A percentile compares a stretch with the other conserved stretches of the same genome.
phyloP scores from a whole-genome alignment of 2,113 vertebrate species.

The Nipponia nippon region DNA sequence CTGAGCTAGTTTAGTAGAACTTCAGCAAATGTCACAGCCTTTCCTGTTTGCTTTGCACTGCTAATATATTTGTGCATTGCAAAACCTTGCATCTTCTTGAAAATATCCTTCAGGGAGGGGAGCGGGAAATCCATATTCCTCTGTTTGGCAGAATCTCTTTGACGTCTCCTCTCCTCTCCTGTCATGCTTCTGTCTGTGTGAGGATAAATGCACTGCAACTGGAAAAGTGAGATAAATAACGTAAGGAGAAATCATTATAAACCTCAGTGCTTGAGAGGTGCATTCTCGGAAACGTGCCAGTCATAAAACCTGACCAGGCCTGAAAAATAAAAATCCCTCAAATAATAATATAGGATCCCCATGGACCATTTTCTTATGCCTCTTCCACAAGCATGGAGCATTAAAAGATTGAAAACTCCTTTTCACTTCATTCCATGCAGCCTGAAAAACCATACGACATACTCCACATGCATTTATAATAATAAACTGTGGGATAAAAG shows the following conservation, averaged over 20 bases:
- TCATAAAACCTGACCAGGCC: conserved; percentile 55
- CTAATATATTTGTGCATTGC: conserved; percentile 1
- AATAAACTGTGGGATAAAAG: background rate
- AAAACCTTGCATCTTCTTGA: conserved; percentile 44
- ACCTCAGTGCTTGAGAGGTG: conserved; percentile 1
- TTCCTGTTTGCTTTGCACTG: conserved; percentile 19
- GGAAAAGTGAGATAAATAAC: conserved; percentile 65
- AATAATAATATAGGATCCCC: conserved; percentile 52
- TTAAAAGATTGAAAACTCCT: conserved; percentile 51
- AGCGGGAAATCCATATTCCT: conserved; percentile 31
- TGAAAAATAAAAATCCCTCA: conserved; percentile 56
- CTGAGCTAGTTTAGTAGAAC: background rate
- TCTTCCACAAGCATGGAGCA: conserved; percentile 37
- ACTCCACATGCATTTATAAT: background rate
- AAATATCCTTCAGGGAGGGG: conserved; percentile 12
- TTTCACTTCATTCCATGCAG: conserved; percentile 39
- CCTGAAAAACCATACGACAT: conserved; percentile 22
- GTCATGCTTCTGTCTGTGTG: conserved; percentile 37
- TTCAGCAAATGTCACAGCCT: conserved; percentile 23
- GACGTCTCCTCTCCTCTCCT: conserved; percentile 43
- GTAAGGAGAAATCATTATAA: conserved; percentile 59
- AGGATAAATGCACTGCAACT: conserved; percentile 63
- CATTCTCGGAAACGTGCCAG: conserved; percentile 14
- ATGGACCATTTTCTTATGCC: conserved; percentile 48
- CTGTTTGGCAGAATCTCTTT: conserved; percentile 55